These are phyloP conservation scores for Ophion slaviceki DNA, from an alignment of 2,888 invertebrate genomes.

Conservation along the genomic window DNA sequence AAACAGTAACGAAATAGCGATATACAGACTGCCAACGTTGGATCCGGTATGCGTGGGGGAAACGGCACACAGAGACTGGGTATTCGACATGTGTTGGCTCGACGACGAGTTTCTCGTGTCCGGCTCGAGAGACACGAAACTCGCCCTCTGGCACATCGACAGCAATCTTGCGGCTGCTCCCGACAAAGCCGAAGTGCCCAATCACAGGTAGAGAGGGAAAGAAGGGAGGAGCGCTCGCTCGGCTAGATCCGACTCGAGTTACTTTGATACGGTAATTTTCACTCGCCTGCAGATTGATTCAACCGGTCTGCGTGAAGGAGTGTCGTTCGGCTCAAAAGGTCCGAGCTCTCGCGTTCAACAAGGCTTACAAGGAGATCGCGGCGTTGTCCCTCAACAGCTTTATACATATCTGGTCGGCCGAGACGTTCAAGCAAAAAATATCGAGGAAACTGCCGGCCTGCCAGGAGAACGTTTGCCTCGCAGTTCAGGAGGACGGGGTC, in stretches of 20 bases:
- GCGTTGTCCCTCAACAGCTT: slow-evolving; percentile 96
- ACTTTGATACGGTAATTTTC: background rate
- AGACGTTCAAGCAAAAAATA: slow-evolving; percentile 94
- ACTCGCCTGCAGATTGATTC: slow-evolving; percentile 76
- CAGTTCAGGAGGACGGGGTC: slow-evolving; percentile 93
- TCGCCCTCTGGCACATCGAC: slow-evolving; percentile 95
- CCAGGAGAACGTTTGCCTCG: slow-evolving; percentile 97
- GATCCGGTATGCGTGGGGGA: slow-evolving; percentile 98
- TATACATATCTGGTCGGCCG: slow-evolving; percentile 96
- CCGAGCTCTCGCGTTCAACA: slow-evolving; percentile 94
- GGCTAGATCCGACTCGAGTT: too few species aligned
- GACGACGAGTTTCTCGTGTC: slow-evolving; percentile 98
- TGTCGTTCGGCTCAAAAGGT: slow-evolving; percentile 92
- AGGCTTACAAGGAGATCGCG: slow-evolving; percentile 93
- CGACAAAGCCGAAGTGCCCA: slow-evolving; percentile 84
- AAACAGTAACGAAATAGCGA: slow-evolving; percentile 96
- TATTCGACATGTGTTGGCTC: slow-evolving; percentile 97
- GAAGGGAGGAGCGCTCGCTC: background rate
- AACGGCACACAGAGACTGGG: slow-evolving; percentile 95
- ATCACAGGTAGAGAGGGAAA: slow-evolving; percentile 79
- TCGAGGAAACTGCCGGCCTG: slow-evolving; percentile 94
- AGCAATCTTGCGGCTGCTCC: slow-evolving; percentile 82
- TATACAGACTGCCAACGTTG: slow-evolving; percentile 95
- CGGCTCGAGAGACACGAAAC: slow-evolving; percentile 95
- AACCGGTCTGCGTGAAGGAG: slow-evolving; percentile 89